Conservation (phyloP, 2,797 vertebrate species). For the Hemibagrus guttatus region DNA sequence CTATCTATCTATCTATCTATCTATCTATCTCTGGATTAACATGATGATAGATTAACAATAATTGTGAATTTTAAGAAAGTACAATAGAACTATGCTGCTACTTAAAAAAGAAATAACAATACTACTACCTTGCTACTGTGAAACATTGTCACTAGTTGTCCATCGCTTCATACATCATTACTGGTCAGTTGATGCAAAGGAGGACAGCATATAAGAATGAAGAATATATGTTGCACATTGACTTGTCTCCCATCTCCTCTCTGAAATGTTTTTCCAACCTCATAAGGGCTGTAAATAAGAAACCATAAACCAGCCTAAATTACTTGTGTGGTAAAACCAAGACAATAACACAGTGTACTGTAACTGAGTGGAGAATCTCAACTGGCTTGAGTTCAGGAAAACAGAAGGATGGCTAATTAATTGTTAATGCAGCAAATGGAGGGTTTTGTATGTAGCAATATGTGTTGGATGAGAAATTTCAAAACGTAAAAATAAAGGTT, state of each 20-base stretch:
- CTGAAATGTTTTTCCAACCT: not conserved
- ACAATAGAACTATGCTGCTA: not conserved
- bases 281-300: not conserved
- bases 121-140: not conserved
- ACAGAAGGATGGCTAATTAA: slow-evolving; percentile 7
- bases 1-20: no score
- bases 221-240: not conserved
- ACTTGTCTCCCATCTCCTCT: not conserved
- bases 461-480: not conserved
- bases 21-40: no score
- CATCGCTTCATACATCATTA: not conserved
- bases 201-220: not conserved
- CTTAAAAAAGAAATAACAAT: not conserved
- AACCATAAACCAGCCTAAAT: not conserved
- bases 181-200: not conserved
- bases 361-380: slow-evolving; percentile 24
- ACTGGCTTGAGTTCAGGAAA: slow-evolving; percentile 34
- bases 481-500: not conserved
- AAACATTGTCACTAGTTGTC: not conserved
- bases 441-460: not conserved
- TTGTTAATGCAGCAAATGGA: not conserved
- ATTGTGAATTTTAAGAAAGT: not conserved
- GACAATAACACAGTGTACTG: not conserved
- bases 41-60: not conserved
- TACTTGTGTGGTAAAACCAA: not conserved